Base-by-base conservation (phyloP, 2,797 vertebrate species). In the Synaphobranchus kaupii region DNA sequence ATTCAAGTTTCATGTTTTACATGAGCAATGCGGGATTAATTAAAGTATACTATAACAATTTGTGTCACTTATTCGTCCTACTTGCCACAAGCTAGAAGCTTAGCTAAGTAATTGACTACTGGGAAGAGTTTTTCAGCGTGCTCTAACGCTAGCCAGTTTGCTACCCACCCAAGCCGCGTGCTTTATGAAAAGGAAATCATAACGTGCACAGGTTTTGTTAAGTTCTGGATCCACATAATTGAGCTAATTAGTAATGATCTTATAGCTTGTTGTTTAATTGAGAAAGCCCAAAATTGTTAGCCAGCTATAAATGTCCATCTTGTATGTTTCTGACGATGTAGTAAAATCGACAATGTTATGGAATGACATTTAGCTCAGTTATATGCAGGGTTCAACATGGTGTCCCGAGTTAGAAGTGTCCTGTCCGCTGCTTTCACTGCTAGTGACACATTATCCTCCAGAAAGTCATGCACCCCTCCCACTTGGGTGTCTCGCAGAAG, bases 401-500 rank as follows among this genome's bases (percentile, higher is more conserved):
- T 17, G 4, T 58, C 56, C 56, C 56, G 3, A 58, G 56, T 15
- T 58, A 4, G 56, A 22, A 15, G 17, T 20, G 56, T 54, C 52
- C 52, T 54, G 52, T 58, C 56, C 17, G 56, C 56, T 58, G 56
- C 4, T 58, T 58, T 58, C 4, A 54, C 10, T 54, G 17, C 56
- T 15, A 58, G 56, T 17, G 17, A 58, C 56, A 4, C 17, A 15
- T 58, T 58, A 58, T 58, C 56, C 0, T 10, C 63, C 63, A 9
- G 39, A 39, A 68, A n/a, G 63, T 66, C n/a, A 66, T 66, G n/a
- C 13, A 54, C 13, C 52, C n/a, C 63, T 0, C n/a, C n/a, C 63
- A 12, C 20, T 13, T 34, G 31, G 28, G 13, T 22, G 39, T 44
- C 82, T 87, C n/a, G 63, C 89, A 96, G 95, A 91, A 91, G 91